These are phyloP conservation scores for Zaprionus vittiger DNA, from an alignment of 1,140 invertebrate genomes.

Conservation along the genomic window DNA sequence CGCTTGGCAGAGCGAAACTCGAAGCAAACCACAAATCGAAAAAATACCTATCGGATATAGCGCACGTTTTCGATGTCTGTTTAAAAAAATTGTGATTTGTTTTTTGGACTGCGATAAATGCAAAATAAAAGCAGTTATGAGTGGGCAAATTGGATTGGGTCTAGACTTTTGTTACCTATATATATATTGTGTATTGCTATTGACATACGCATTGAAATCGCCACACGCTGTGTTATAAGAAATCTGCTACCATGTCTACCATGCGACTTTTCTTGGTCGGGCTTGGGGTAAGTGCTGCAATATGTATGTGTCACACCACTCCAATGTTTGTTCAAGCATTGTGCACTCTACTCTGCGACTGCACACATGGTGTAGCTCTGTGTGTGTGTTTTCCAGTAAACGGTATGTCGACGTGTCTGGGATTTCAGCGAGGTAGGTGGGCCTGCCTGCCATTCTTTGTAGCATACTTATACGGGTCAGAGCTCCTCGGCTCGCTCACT, in stretches of 20 bases:
- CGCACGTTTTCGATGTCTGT: not conserved
- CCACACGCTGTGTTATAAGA: constrained; percentile 22
- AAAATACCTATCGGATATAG: constrained; percentile 3
- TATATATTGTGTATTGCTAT: constrained; percentile 15
- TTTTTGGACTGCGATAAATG: not conserved
- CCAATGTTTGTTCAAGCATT: constrained; percentile 71
- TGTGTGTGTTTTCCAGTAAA: constrained; percentile 28
- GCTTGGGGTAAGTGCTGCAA: constrained; percentile 61
- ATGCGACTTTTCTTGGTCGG: not conserved
- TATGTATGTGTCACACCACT: constrained; percentile 73
- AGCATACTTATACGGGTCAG: constrained; percentile 76
- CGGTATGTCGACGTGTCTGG: constrained; percentile 44
- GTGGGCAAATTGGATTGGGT: constrained; percentile 8
- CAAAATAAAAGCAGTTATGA: constrained; percentile 34
- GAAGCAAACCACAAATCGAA: constrained; percentile 52
- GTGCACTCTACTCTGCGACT: constrained; percentile 31
- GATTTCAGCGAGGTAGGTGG: constrained; percentile 27
- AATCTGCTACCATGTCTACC: constrained; percentile 24
- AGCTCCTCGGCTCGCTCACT: constrained; percentile 19
- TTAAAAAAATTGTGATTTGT: not conserved
- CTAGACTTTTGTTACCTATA: constrained; percentile 3
- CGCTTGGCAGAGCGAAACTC: constrained; percentile 43
- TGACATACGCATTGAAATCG: constrained; percentile 39
- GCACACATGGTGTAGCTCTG: constrained; percentile 6
- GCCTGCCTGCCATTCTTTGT: constrained; percentile 35